Conservation (phyloP, 2,113 vertebrate genomes). For the Hippocampus abdominalis region DNA sequence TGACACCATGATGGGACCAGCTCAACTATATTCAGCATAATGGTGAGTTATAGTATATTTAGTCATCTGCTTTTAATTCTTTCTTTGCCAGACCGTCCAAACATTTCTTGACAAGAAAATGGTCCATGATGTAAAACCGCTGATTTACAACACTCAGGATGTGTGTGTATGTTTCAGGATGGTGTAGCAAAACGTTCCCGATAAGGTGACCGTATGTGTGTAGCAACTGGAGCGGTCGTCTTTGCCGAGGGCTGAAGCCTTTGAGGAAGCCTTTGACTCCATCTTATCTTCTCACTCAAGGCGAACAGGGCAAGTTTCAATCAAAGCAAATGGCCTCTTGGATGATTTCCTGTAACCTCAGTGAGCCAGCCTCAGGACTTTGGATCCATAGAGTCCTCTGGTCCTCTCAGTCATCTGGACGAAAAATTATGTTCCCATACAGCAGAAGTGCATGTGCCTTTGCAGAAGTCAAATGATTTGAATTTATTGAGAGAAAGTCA, state of each 20-base stretch:
- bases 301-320: constrained; percentile 29
- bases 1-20: no score
- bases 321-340: constrained; percentile 27
- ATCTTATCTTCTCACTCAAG: constrained; percentile 46
- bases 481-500: constrained; percentile 1
- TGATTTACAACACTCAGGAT: background rate
- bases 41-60: background rate
- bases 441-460: background rate
- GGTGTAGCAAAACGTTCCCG: constrained; percentile 12
- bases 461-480: background rate
- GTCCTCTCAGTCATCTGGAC: background rate
- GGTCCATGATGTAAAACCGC: background rate
- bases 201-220: constrained; percentile 32
- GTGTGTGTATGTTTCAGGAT: constrained; percentile 8
- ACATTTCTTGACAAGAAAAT: background rate
- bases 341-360: constrained; percentile 21
- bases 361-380: background rate
- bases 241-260: constrained; percentile 30
- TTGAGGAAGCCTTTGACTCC: constrained; percentile 12
- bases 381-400: background rate
- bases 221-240: constrained; percentile 22
- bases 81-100: background rate
- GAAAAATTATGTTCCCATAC: background rate
- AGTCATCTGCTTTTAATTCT: background rate
- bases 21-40: no score